These are phyloP conservation scores for Chaetodon trifascialis DNA, from an alignment of 2,113 vertebrate species.

Conservation along the genomic window DNA sequence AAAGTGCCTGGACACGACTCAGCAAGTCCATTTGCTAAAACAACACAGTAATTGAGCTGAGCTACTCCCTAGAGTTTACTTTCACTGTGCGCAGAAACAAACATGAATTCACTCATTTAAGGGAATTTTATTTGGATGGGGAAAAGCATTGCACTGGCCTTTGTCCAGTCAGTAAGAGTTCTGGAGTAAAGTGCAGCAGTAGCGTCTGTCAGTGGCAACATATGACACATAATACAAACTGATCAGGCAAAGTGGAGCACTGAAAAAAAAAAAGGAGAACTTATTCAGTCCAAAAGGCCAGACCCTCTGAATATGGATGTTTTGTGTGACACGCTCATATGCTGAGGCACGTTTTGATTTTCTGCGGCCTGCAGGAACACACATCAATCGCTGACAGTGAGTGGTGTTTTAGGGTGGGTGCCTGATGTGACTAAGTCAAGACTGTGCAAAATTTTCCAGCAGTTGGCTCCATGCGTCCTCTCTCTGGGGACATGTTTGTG, in stretches of 20 bases:
- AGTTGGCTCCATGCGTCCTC: conserved; percentile 34
- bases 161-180: conserved; percentile 49
- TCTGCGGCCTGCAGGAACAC: conserved; percentile 34
- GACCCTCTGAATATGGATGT: conserved; percentile 59
- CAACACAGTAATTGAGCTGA: conserved; percentile 62
- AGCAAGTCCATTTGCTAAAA: conserved; percentile 73
- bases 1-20: conserved; percentile 63
- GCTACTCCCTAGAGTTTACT: conserved; percentile 61
- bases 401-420: conserved; percentile 52
- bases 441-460: conserved; percentile 59
- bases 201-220: conserved; percentile 27
- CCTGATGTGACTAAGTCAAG: conserved; percentile 58
- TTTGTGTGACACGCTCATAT: conserved; percentile 48
- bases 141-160: conserved; percentile 43
- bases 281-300: conserved; percentile 32
- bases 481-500: conserved; percentile 37
- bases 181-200: conserved; percentile 27
- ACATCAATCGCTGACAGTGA: conserved; percentile 58
- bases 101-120: conserved; percentile 55
- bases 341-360: conserved; percentile 58
- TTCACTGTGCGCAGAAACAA: conserved; percentile 56
- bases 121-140: conserved; percentile 49
- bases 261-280: conserved; percentile 2
- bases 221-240: conserved; percentile 21
- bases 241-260: conserved; percentile 5